Base-by-base conservation (phyloP, 2,888 invertebrate genomes). In the Himalopsyche tibetana region DNA sequence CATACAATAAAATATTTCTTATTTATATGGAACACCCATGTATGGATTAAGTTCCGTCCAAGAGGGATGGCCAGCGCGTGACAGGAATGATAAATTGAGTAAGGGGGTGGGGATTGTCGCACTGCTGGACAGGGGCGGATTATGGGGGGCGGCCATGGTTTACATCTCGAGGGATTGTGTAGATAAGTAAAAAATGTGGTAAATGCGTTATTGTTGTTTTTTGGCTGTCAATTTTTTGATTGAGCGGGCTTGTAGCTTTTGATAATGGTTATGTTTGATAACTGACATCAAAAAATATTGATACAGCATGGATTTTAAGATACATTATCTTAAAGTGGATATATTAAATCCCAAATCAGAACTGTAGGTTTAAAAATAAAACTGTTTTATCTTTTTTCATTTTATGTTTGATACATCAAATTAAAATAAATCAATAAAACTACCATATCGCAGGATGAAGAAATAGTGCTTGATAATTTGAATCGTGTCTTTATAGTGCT, bases 21-120 rank as follows among this genome's bases (percentile, higher is more conserved):
- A 86, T 87, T 86, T 88, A 83, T 86, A 86, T 87, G 82, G 85
- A 80, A 82, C 86, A 84, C 84, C 87, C 86, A 88, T 87, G 86
- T 88, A 88, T 87, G 87, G 88, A 88, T 88, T 88, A 87, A 88
- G 87, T 88, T 86, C 87, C 87, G 87, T 87, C 87, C 86, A 85
- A 87, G 87, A 87, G 87, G 87, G 87, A 88, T 87, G 88, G 86
- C 86, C 87, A 82, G 69, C 63, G 84, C 88, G 87, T 88, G 88
- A 87, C 87, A 85, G 85, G 85, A 84, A 87, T 88, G 88, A 88
- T 88, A 88, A 87, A 88, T 88, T 84, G 86, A 55, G 84, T 84
- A 45, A 40, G 80, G 87, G 83, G 86, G 83, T 55, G 74, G 86
- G 83, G 63, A 19, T 55, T 55, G 56, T 19, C 51, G 79, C 11